Evolutionary conservation across 2,888 invertebrate genomes (phyloP).

Genomic region (Tetragonula carbonaria): DNA sequence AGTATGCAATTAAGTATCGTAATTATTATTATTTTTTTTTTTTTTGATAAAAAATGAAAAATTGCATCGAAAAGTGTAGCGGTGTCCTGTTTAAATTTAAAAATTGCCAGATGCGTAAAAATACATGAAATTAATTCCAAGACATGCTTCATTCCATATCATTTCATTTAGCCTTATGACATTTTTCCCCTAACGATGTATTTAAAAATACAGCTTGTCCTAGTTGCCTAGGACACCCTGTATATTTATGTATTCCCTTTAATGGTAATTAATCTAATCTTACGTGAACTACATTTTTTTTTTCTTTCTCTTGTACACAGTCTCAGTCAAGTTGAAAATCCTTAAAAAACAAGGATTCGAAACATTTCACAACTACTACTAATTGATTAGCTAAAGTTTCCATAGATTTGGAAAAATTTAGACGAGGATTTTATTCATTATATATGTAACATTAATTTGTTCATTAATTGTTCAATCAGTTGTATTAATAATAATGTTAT

Average conservation of each 20-base stretch:
- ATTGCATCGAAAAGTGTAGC: not conserved
- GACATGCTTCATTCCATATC: not conserved
- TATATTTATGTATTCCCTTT: constrained; percentile 2
- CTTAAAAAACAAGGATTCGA: no score
- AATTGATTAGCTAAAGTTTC: no score
- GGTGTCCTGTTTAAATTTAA: not conserved
- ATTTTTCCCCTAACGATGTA: not conserved
- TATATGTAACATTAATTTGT: no score
- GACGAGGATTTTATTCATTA: no score
- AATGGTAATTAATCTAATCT: not conserved
- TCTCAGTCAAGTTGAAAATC: no score
- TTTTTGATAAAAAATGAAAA: no score
- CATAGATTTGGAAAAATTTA: no score
- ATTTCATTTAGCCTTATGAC: not conserved
- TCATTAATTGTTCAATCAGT: no score
- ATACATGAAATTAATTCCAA: not conserved
- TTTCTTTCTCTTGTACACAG: not conserved
- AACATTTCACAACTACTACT: no score
- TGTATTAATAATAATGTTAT: no score
- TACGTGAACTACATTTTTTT: not conserved
- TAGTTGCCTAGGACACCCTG: not conserved
- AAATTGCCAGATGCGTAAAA: not conserved
- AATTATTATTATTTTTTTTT: no score
- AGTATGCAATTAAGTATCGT: not conserved
- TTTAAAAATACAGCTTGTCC: not conserved